Evolutionary conservation across 2,113 vertebrate species (phyloP), one percentile per base, ranked within the genome.

Genomic region (Bujurquina vittata): DNA sequence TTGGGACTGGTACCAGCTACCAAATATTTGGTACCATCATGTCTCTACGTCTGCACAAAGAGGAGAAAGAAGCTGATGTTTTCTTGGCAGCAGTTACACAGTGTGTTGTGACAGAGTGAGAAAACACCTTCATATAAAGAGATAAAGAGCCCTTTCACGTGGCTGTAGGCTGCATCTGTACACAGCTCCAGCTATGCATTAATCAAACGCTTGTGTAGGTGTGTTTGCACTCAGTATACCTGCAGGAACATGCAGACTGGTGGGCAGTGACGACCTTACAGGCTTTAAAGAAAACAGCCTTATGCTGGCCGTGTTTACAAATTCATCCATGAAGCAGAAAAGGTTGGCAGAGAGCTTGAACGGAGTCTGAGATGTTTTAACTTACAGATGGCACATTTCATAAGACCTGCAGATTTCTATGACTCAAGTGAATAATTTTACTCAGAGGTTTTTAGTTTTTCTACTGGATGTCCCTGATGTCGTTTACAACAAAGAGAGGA

Each of bases 61-160:
- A 33, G 33, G 33, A 33, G 33, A 23, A 22, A 26, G 60, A 55
- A 14, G 59, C 15, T 20, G 60, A 4, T 10, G 8, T 1, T 49
- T 35, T 62, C 65, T 35, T 22, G 5, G 58, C 31, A 55, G 60
- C 31, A 55, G 12, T 37, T 17, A 78, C n/a, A 14, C 18, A 23
- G 7, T 0, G 60, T 61, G 35, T n/a, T 60, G 65, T 52, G 43
- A n/a, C 8, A 3, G 33, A 75, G 14, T 0, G n/a, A 67, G 37
- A 49, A 67, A 85, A 72, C 49, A 54, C 23, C 63, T 67, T 80
- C 29, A 76, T 20, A 69, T 72, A 0, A 35, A 1, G 57, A 14
- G 49, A 86, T 77, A 86, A 77, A 77, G 81, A 82, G 69, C 26
- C 69, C 81, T 69, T 89, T 89, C 63, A 88, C 43, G 57, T 43